Percentiles rank a stretch among this genome's conserved stretches.
Conservation (phyloP, 2,113 vertebrate species). For the Camelus dromedarius region DNA sequence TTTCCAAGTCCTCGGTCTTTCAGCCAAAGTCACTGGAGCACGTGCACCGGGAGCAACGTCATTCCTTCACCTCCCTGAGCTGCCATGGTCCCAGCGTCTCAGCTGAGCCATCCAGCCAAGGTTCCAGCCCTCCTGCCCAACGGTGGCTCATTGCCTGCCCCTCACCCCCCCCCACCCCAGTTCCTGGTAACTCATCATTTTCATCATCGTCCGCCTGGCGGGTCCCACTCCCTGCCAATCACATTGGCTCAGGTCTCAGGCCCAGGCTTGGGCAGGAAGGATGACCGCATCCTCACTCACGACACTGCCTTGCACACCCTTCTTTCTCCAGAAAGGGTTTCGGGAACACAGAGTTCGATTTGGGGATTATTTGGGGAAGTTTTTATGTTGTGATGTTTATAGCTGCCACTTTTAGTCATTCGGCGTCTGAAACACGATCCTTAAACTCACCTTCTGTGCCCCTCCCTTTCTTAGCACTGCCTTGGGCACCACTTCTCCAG, state of each 20-base stretch:
- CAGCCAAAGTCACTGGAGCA: background rate
- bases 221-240: background rate
- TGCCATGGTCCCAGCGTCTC: background rate
- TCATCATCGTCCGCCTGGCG: background rate
- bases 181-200: background rate
- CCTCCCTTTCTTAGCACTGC: background rate
- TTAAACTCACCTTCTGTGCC: background rate
- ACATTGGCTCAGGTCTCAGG: rapidly evolving
- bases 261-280: background rate
- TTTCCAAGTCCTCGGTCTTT: background rate
- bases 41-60: background rate
- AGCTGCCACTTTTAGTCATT: background rate
- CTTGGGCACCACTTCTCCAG: background rate
- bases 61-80: background rate
- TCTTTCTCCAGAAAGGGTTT: background rate
- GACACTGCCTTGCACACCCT: no score
- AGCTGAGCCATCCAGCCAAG: background rate
- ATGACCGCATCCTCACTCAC: background rate
- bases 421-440: background rate
- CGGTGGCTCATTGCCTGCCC: no score
- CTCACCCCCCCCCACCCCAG: background rate
- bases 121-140: background rate
- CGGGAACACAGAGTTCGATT: background rate
- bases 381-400: background rate
- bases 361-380: background rate